Evolutionary conservation across 1,140 invertebrate species (phyloP), one percentile per base, ranked within the genome.

Genomic region (Drosophila paulistorum): DNA sequence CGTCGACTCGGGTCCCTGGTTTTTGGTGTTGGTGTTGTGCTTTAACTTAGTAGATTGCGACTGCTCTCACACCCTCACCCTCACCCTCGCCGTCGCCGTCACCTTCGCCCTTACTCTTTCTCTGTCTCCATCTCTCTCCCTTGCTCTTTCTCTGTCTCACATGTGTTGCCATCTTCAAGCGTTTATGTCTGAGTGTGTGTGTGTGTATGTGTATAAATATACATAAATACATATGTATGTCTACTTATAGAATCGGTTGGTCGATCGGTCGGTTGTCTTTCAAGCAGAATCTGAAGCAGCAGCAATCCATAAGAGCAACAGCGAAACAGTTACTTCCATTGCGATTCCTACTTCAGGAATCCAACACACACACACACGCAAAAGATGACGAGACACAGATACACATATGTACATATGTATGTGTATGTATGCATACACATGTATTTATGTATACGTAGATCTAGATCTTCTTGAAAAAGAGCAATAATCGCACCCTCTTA

Each of bases 11-110:
- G 41, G 61, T 45, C 42, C 68, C 69, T 51, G 45, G 45, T 51
- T 51, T 51, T 23, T 51, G 45, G 45, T 23, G 17, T 51, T 51
- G 45, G 45, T 51, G 45, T 65, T 79, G 72, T 78, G 82, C 82
- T 86, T 81, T 86, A 86, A 86, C 82, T 87, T 86, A 86, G 82
- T 86, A 86, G 82, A 87, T 87, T 87, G 82, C 63, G 76, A 57
- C 79, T 79, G 13, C 65, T 62, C 26, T 45, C 65, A 55, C 42
- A 33, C 17, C 62, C 68, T 30, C 77, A 65, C 83, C 57, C 63
- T 62, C 35, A 13, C 14, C 61, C 64, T 30, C 69, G 67, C 77
- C 65, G 61, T 65, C 68, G 54, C 14, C 61, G 57, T 65, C 62
- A 35, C 37, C 41, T 62, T 62, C 35, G 20, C 11, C 45, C 68